A percentile compares a stretch with the other conserved stretches of the same genome.
Conservation (phyloP, 2,113 vertebrate species). For the Campylomormyrus numenius region DNA sequence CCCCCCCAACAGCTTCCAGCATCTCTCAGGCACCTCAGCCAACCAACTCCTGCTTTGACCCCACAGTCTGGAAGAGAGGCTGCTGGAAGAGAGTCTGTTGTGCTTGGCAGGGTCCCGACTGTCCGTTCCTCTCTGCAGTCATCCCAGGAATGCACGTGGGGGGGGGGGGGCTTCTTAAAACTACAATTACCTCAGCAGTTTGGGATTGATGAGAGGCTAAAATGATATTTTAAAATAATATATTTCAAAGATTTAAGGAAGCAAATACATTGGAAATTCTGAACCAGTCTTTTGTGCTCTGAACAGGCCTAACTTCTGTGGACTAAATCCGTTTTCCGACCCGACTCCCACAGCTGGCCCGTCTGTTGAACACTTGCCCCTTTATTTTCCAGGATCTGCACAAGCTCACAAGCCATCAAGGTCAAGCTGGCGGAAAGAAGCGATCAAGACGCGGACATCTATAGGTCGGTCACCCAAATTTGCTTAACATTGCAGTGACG, state of each 20-base stretch:
- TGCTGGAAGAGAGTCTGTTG: background rate
- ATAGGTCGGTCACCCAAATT: background rate
- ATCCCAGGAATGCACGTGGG: conserved; percentile 9
- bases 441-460: background rate
- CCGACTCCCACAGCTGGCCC: background rate
- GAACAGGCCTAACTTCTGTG: background rate
- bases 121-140: conserved; percentile 21
- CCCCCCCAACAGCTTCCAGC: background rate
- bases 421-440: conserved; percentile 1
- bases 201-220: conserved; percentile 21
- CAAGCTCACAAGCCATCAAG: background rate
- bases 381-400: conserved; percentile 1
- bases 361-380: background rate
- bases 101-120: background rate
- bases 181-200: conserved; percentile 46
- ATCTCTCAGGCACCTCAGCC: background rate
- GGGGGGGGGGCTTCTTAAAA: conserved; percentile 39
- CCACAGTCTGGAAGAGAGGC: background rate
- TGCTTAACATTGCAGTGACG: background rate
- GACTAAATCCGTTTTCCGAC: background rate
- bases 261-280: conserved; percentile 23
- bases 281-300: conserved; percentile 26
- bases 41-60: background rate
- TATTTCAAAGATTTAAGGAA: conserved; percentile 39
- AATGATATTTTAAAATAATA: conserved; percentile 42